These are phyloP conservation scores for Eciton burchellii DNA, from an alignment of 1,140 invertebrate genomes.

Conservation along the genomic window DNA sequence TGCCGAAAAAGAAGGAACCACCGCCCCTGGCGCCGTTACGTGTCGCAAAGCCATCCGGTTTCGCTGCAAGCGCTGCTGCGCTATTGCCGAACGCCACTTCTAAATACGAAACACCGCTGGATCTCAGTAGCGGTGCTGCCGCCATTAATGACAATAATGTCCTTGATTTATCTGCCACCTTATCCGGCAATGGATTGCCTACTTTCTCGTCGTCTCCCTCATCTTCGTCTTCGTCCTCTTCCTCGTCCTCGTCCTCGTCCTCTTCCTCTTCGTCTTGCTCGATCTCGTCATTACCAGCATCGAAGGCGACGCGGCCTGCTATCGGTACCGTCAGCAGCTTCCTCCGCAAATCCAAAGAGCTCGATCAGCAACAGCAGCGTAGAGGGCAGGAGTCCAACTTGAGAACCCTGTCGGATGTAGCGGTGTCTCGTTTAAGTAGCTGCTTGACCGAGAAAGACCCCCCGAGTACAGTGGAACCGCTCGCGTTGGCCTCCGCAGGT, in stretches of 20 bases:
- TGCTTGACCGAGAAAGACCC: conserved; percentile 54
- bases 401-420: conserved; percentile 79
- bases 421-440: conserved; percentile 77
- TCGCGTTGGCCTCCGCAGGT: conserved; percentile 49
- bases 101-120: conserved; percentile 71
- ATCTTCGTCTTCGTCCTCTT: conserved; percentile 30
- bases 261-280: conserved; percentile 34
- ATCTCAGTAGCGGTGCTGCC: conserved; percentile 68
- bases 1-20: conserved; percentile 79
- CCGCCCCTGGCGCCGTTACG: conserved; percentile 81
- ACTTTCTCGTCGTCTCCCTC: conserved; percentile 30
- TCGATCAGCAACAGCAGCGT: conserved; percentile 63
- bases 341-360: conserved; percentile 69
- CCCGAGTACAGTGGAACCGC: conserved; percentile 48
- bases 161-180: conserved; percentile 64
- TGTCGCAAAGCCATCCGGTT: conserved; percentile 72
- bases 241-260: conserved; percentile 42
- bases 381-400: conserved; percentile 76
- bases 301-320: conserved; percentile 7
- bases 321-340: conserved; percentile 62
- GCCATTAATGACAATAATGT: conserved; percentile 61
- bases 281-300: conserved; percentile 3
- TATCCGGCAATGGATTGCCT: conserved; percentile 3
- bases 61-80: conserved; percentile 52
- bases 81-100: conserved; percentile 40